These are phyloP conservation scores for Gobio gobio DNA, from an alignment of 2,113 vertebrate genomes.

Conservation along the genomic window DNA sequence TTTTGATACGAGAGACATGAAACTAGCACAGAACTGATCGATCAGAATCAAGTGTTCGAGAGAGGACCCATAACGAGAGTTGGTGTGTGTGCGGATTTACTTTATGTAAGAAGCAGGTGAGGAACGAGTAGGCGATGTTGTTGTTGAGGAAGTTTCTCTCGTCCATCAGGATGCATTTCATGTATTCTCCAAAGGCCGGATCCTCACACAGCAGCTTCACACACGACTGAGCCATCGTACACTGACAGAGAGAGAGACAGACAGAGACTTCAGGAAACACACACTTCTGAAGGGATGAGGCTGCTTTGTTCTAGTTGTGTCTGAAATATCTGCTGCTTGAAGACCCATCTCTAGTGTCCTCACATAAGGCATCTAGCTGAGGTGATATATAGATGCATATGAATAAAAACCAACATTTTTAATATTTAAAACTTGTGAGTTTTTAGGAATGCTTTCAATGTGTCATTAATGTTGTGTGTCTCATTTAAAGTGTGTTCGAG, in stretches of 20 bases:
- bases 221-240: slow-evolving; percentile 91
- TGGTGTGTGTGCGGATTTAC: slow-evolving; percentile 67
- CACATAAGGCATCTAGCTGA: neutral
- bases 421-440: too few relatives aligned
- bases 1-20: too few relatives aligned
- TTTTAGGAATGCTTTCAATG: too few relatives aligned
- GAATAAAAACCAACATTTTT: too few relatives aligned
- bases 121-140: slow-evolving; percentile 91
- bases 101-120: slow-evolving; percentile 95
- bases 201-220: slow-evolving; percentile 97
- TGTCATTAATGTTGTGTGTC: neutral
- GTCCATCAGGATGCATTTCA: slow-evolving; percentile 98
- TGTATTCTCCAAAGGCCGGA: slow-evolving; percentile 95
- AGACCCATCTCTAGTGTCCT: neutral
- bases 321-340: neutral
- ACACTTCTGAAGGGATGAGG: neutral
- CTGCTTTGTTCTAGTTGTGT: neutral
- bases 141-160: slow-evolving; percentile 96
- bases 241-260: slow-evolving; percentile 70
- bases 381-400: too few relatives aligned
- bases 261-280: neutral
- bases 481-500: neutral
- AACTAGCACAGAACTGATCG: too few relatives aligned
- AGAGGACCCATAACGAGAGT: neutral
- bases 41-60: too few relatives aligned